Base-by-base conservation (phyloP, 2,797 vertebrate species). In the Malurus leucopterus region DNA sequence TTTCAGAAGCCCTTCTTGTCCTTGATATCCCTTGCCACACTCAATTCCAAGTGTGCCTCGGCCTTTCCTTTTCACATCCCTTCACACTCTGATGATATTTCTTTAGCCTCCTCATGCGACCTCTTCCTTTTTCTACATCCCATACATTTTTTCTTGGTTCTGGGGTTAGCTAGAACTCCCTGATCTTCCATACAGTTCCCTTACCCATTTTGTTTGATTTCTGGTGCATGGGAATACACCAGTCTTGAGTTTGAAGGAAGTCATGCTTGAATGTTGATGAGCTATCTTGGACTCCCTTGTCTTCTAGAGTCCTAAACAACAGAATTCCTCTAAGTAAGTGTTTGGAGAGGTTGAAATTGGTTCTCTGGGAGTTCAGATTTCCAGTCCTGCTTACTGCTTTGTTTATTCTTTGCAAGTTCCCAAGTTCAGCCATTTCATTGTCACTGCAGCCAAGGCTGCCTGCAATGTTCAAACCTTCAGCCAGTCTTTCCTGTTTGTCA, bases 31-130 rank as follows among this genome's bases (percentile, higher is more conserved):
- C 46, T 44, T 16, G 8, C 53, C 23, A 65, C n/a, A 50, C 53
- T 20, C 27, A 58, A 20, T 58, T 67, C 19, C 26, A 55, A 44
- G 40, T 4, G 3, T 7, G 29, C 6, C 24, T 55, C 29, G 24
- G 15, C 50, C 14, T 44, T 44, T 55, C 24, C 18, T 44, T 44
- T 32, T 44, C 51, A 22, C 24, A 55, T 44, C 40, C 29, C 13
- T 32, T 51, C 47, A 26, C 24, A 46, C 14, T 12, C 30, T 22
- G 50, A 18, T 0, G 0, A 30, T 40, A 34, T 34, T 61, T 11
- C 13, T 53, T 21, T 4, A 46, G 19, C 17, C 9, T 3, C 34
- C 20, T 3, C 20, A 30, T 46, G 9, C 0, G 0, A 46, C 6
- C 15, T 44, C 12, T 23, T 62, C 29, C 5, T 54, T 62, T 62